Conservation (phyloP, 2,888 invertebrate genomes). For the Chloroclysta siterata region DNA sequence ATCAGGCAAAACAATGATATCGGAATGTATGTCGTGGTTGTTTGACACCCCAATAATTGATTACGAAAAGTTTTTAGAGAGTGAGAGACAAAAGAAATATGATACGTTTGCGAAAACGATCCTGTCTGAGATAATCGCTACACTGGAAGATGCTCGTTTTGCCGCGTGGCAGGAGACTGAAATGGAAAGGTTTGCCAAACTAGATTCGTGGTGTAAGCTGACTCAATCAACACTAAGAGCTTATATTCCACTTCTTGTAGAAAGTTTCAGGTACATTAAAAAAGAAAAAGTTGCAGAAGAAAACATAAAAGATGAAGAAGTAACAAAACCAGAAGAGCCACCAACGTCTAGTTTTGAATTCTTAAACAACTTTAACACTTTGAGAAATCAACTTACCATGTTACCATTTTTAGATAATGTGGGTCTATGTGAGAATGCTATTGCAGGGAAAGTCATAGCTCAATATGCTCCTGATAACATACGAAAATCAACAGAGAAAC, state of each 20-base stretch:
- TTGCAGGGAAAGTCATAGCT: conserved; percentile 50
- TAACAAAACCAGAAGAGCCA: conserved; percentile 26
- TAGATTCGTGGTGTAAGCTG: conserved; percentile 69
- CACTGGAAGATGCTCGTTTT: conserved; percentile 68
- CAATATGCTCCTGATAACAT: conserved; percentile 71
- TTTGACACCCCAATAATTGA: conserved; percentile 78
- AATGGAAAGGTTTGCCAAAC: conserved; percentile 56
- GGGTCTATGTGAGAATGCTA: conserved; percentile 52
- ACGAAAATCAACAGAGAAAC: conserved; percentile 50
- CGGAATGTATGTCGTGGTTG: conserved; percentile 81
- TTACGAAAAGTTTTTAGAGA: conserved; percentile 55
- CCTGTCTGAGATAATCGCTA: conserved; percentile 70
- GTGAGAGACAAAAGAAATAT: conserved; percentile 60
- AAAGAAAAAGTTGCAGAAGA: conserved; percentile 15
- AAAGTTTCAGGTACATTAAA: conserved; percentile 36
- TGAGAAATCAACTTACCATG: conserved; percentile 48
- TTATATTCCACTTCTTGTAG: conserved; percentile 55
- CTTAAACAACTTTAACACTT: conserved; percentile 44
- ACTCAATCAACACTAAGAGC: conserved; percentile 45
- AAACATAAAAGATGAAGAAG: conserved; percentile 25
- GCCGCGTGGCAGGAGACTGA: conserved; percentile 69
- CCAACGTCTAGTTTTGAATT: conserved; percentile 23
- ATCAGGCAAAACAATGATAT: conserved; percentile 85
- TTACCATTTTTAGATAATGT: conserved; percentile 65
- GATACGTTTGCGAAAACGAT: conserved; percentile 60